These are phyloP conservation scores for Schlechtendalia chinensis DNA, from an alignment of 1,140 invertebrate species.

Conservation along the genomic window DNA sequence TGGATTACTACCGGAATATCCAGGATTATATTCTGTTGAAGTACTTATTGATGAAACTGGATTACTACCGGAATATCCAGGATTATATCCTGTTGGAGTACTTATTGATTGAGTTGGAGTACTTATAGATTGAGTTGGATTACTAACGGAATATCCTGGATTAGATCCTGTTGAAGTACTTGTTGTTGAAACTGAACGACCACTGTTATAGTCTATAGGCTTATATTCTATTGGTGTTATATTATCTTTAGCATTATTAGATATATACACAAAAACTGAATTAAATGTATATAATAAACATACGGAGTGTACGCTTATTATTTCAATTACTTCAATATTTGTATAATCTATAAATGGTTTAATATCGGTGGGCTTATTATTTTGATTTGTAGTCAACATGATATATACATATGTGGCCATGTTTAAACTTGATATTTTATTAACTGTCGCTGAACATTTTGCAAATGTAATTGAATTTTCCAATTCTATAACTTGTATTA, in stretches of 20 bases:
- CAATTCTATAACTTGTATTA: background rate
- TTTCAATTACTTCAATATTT: background rate
- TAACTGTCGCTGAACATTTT: background rate
- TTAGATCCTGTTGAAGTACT: too few species aligned
- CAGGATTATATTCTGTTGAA: too few species aligned
- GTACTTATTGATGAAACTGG: too few species aligned
- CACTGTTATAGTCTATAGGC: too few species aligned
- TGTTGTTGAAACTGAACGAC: too few species aligned
- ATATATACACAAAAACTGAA: background rate
- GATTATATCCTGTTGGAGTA: too few species aligned
- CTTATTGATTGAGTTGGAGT: too few species aligned
- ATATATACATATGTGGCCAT: background rate
- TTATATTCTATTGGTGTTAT: background rate
- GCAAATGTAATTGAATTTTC: background rate
- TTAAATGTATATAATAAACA: background rate
- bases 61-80: too few species aligned
- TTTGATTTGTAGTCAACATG: background rate
- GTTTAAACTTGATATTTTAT: background rate
- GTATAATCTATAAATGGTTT: background rate
- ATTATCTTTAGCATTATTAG: background rate
- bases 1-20: too few species aligned
- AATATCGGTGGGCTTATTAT: background rate
- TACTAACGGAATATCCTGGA: too few species aligned
- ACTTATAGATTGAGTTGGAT: too few species aligned
- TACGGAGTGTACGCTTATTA: background rate